Base-by-base conservation (phyloP, 1,140 invertebrate genomes). In the Drosophila busckii region DNA sequence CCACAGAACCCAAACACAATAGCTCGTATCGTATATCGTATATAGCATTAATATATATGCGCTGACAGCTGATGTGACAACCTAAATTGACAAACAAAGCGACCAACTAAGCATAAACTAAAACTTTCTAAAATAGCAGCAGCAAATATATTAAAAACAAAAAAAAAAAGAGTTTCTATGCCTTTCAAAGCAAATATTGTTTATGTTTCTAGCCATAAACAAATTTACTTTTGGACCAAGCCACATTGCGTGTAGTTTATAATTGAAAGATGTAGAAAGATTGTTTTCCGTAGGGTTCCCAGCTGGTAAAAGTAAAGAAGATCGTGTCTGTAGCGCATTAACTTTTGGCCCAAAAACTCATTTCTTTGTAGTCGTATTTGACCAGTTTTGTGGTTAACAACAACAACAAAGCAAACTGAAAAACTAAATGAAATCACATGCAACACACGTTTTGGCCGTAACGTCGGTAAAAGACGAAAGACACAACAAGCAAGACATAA, bases 361-460 rank as follows among this genome's bases (percentile, higher is more conserved):
- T 61, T 61, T 70, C 55, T 20, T 63, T 64, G 29, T 56, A 44
- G 23, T 25, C 31, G 34, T 19, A 25, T 42, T 52, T 49, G 45
- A 12, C 41, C 44, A 15, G 50, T 63, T 50, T 58, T 78, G 71
- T 48, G 71, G 73, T 55, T 58, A 70, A 64, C 60, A 66, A 59
- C 56, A 56, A 26, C 15, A 42, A 12, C 38, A 7, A 16, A 15
- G 16, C 25, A 61, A 40, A 48, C 46, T 8, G 13, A 45, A 48
- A 70, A 76, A 69, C 66, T 56, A 73, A 80, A 82, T 69, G 69
- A 65, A 80, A 80, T 78, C 73, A 82, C 73, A 78, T 78, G 73
- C 73, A 78, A 73, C 64, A 46, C 73, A 80, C 73, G 73, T 80
- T 64, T 54, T 28, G 38, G 35, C 49, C 37, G 32, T 59, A 70